Conservation (phyloP, 1,140 invertebrate species). For the Danaus melanippus region DNA sequence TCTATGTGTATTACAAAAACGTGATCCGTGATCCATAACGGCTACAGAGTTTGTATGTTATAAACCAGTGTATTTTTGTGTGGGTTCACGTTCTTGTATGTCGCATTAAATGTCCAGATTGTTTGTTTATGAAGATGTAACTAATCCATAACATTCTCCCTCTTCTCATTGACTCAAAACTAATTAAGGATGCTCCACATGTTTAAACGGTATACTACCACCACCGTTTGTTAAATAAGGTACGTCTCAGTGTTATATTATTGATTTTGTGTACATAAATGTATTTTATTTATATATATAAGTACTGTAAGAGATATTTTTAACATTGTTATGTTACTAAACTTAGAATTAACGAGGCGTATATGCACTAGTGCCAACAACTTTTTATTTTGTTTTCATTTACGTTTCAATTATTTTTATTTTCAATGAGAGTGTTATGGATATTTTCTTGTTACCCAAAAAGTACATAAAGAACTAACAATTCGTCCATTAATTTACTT, state of each 20-base stretch:
- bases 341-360: conserved; percentile 22
- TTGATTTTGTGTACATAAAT: conserved; percentile 60
- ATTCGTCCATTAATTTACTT: conserved; percentile 34
- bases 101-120: conserved; percentile 38
- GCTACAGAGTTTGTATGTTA: neutral
- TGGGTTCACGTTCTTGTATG: conserved; percentile 38
- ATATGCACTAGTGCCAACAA: conserved; percentile 55
- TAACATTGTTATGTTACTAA: conserved; percentile 15
- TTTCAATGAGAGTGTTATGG: conserved; percentile 66
- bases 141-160: conserved; percentile 73
- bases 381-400: conserved; percentile 21
- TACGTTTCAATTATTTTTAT: conserved; percentile 20
- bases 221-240: conserved; percentile 66
- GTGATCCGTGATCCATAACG: conserved; percentile 20
- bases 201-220: conserved; percentile 67
- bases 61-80: conserved; percentile 1
- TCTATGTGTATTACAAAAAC: conserved; percentile 40
- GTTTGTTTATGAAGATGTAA: conserved; percentile 55
- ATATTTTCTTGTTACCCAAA: conserved; percentile 35
- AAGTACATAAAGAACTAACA: conserved; percentile 28
- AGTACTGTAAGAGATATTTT: conserved; percentile 26
- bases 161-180: conserved; percentile 69
- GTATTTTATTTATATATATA: conserved; percentile 48
- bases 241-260: conserved; percentile 63
- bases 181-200: conserved; percentile 70